Evolutionary conservation across 2,797 vertebrate species (phyloP), one percentile per base, ranked within the genome.

Genomic region (Alcedo quadribrachys): DNA sequence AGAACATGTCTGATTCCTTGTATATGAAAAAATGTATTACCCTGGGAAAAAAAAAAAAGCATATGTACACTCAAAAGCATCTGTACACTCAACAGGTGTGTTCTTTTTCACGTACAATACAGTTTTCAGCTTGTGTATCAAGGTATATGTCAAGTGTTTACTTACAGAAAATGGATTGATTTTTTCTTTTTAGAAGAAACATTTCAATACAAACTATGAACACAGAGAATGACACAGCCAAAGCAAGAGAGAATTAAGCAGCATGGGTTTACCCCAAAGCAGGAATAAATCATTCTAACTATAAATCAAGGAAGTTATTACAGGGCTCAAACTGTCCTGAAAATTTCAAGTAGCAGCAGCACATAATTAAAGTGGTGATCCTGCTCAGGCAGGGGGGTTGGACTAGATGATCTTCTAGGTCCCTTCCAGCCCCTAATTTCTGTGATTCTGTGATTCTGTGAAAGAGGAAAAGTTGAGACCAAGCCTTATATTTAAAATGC

Each of bases 301-400:
- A 48, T 93, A 92, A 96, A 94, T 93, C 89, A 96, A 86, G 82
- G 84, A 89, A 67, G 60, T 95, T 95, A 91, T 94, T 94, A 82
- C 77, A 93, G 81, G 69, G 46, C 48, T 88, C 57, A 80, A 86
- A 94, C 51, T 63, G 54, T 61, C 74, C 91, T 78, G 67, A 93
- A 96, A 95, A 92, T 80, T 89, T 70, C 69, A 91, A 62, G 82
- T 78, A 81, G 76, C 46, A 87, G 73, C 51, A 89, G 62, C 63
- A 83, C 73, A 81, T 93, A 96, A 96, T 93, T 94, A 94, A 91
- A 33, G 32, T 33, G 32, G 32, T 33, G 32, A 33, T 33, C 32
- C 32, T 33, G 32, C 32, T 33, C 32, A 33, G 32, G 32, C 32
- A 33, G 32, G 32, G 32, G 7, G 6, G 32, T 33, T 33, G 32